Evolutionary conservation across 2,113 vertebrate species (phyloP).

Genomic region (Micronisus gabar): DNA sequence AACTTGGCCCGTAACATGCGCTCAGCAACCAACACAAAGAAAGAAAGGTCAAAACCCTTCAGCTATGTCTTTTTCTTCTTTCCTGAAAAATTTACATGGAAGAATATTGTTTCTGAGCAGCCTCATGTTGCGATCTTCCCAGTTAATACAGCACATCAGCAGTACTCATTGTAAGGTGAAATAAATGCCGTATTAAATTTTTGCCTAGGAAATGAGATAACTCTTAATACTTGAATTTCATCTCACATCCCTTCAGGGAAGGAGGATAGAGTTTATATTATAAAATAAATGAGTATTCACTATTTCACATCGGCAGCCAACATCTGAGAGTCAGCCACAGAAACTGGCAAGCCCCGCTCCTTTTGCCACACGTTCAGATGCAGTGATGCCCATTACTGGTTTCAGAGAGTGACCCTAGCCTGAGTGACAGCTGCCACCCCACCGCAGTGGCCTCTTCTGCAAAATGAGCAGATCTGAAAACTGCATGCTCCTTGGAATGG

Average conservation of each 20-base stretch:
- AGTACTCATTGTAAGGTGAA: not conserved
- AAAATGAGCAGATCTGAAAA: not conserved
- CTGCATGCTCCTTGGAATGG: not conserved
- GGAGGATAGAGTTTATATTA: not conserved
- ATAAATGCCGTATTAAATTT: not conserved
- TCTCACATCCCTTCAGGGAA: not conserved
- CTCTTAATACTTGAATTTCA: not conserved
- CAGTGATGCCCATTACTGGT: not conserved
- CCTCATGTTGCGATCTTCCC: not conserved
- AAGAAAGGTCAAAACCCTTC: not conserved
- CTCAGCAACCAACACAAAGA: not conserved
- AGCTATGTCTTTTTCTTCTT: not conserved
- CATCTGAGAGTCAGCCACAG: not conserved
- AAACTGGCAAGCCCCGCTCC: not conserved
- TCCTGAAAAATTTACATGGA: not conserved
- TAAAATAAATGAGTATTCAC: not conserved
- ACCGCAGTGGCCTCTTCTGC: not conserved
- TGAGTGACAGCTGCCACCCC: not conserved
- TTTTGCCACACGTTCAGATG: not conserved
- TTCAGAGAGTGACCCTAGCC: not conserved
- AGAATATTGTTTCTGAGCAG: not conserved
- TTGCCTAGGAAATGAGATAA: not conserved
- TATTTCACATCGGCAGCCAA: not conserved
- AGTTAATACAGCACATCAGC: not conserved
- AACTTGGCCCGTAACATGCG: not conserved